Base-by-base conservation (phyloP, 2,113 vertebrate genomes). In the Erpornis zantholeuca region DNA sequence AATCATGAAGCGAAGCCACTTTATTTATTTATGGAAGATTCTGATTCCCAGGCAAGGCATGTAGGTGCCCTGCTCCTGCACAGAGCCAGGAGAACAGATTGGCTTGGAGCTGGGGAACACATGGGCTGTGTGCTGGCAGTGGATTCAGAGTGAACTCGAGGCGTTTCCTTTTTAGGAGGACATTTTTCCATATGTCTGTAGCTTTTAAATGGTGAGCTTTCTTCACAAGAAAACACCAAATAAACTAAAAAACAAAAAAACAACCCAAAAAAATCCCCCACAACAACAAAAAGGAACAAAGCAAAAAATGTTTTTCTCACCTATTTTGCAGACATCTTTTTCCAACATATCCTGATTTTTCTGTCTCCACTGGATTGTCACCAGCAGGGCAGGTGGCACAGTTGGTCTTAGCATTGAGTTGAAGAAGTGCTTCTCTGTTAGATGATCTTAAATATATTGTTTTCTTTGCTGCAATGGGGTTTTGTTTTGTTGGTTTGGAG, bases 1-100 rank as follows among this genome's bases (percentile, higher is more conserved):
- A 73, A 78, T 50, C 40, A 40, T 33, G 78, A 65, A 82, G 12
- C 81, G 66, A 63, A 94, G 60, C n/a, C 28, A 12, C 18, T 44
- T n/a, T n/a, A n/a, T n/a, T n/a, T 90, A 53, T 90, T 95, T 95
- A 29, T 86, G 91, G 95, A 85, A 72, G 4, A 8, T 24, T 35
- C 50, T 65, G 82, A 80, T 95, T 80, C 77, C 63, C 7, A 42
- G 11, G 47, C 63, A 76, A 81, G 70, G 82, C 82, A 31, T 10
- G 4, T 33, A 86, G 82, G 52, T 91, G 83, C 53, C 60, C 16
- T 66, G 64, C 79, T 90, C 71, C 57, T 79, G 63, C 54, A 73
- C 57, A 28, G 38, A 94, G 92, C 65, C 68, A 92, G 83, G 12
- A 76, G 89, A 96, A n/a, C 93, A 83, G 79, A 78, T 92, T 88